Evolutionary conservation across 2,797 vertebrate species (phyloP).

Genomic region (Valencia hispanica): DNA sequence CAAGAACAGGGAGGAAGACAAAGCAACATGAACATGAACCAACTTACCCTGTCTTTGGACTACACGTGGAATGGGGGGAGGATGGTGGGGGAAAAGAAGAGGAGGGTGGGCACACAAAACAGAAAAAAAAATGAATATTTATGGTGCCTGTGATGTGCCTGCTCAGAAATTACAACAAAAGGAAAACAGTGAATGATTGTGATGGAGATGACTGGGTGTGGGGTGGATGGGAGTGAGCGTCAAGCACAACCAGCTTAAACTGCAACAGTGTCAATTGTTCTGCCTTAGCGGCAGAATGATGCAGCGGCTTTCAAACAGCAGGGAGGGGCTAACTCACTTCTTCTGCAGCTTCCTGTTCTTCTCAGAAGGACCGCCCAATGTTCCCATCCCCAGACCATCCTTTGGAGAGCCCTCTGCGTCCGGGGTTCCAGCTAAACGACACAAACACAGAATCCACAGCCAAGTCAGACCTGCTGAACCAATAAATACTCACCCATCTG

Average conservation of each 20-base stretch:
- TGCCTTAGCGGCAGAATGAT: neutral
- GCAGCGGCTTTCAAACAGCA: neutral
- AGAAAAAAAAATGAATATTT: conserved; percentile 47
- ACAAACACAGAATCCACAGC: neutral
- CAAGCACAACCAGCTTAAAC: neutral
- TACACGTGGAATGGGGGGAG: conserved; percentile 80
- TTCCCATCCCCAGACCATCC: conserved; percentile 88
- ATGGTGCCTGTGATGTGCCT: conserved; percentile 10
- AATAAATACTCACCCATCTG: neutral
- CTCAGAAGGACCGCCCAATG: conserved; percentile 91
- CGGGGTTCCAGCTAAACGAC: conserved; percentile 80
- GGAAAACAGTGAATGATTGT: conserved; percentile 17
- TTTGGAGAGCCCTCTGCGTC: conserved; percentile 88
- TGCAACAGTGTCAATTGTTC: neutral
- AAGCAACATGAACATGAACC: conserved; percentile 69
- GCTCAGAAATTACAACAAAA: conserved; percentile 18
- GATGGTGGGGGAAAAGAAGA: conserved; percentile 59
- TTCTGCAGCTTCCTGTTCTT: conserved; percentile 97
- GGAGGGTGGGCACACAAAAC: conserved; percentile 60
- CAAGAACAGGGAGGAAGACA: conserved; percentile 40
- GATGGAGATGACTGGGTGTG: conserved; percentile 21
- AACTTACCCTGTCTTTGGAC: conserved; percentile 91
- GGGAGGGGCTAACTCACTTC: conserved; percentile 84
- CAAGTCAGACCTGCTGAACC: neutral
- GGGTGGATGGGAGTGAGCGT: conserved; percentile 16